Percentiles rank a stretch among this genome's conserved stretches.
These are phyloP conservation scores for Agapornis canus DNA, from an alignment of 2,797 vertebrate genomes.

Conservation along the genomic window DNA sequence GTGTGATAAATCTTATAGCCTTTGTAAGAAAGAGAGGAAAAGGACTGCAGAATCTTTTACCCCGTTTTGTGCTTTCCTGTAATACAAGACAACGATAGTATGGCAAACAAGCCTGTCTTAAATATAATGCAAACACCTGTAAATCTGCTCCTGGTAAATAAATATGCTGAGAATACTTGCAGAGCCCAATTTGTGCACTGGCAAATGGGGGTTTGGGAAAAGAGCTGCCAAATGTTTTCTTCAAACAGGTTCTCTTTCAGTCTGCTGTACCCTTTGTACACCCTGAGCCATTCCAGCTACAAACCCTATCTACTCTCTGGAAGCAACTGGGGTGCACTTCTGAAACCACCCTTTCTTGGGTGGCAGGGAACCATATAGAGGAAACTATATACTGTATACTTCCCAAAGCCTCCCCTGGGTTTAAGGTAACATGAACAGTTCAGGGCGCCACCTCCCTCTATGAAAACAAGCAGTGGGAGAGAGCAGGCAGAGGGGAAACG, in stretches of 20 bases:
- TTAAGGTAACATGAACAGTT: rapidly evolving
- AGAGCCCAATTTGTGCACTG: not conserved
- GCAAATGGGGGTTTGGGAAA: not conserved
- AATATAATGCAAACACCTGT: not conserved
- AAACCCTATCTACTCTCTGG: rapidly evolving
- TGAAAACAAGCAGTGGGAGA: not conserved
- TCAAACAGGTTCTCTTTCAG: not conserved
- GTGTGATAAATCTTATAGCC: not conserved
- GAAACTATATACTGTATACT: not conserved
- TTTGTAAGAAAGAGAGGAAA: not conserved
- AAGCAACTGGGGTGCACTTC: not conserved
- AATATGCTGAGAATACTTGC: not conserved
- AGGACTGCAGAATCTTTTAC: not conserved
- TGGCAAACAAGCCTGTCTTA: not conserved
- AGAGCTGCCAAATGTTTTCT: not conserved
- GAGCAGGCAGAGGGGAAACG: not conserved
- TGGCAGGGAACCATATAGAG: not conserved
- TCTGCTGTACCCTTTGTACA: not conserved
- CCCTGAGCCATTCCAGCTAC: not conserved
- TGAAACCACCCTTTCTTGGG: not conserved
- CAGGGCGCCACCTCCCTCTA: not conserved
- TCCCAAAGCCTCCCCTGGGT: not conserved
- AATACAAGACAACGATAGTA: not conserved
- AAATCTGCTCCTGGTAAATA: not conserved
- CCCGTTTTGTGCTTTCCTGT: not conserved